A percentile compares a stretch with the other conserved stretches of the same genome.
Evolutionary conservation across 1,140 invertebrate genomes (phyloP).

Genomic region (Drosophila bocki): DNA sequence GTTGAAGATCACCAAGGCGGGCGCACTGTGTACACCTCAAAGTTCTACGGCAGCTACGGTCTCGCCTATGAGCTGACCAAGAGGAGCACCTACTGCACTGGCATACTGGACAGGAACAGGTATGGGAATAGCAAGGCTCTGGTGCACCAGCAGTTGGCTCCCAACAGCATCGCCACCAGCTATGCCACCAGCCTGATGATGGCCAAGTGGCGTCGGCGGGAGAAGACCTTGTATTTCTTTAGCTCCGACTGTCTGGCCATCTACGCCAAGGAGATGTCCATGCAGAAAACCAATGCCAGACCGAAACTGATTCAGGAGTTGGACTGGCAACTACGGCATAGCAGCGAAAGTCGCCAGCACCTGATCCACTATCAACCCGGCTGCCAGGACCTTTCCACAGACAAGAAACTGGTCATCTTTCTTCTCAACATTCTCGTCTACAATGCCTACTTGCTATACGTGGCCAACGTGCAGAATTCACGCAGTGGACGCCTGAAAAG

Average conservation of each 20-base stretch:
- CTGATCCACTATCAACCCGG: constrained; percentile 51
- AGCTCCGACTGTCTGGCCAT: constrained; percentile 74
- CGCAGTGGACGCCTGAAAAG: constrained; percentile 34
- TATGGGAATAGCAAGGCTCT: constrained; percentile 71
- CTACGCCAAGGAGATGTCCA: constrained; percentile 69
- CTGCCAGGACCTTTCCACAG: constrained; percentile 41
- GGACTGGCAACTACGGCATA: constrained; percentile 53
- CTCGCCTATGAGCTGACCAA: constrained; percentile 60
- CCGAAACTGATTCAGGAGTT: constrained; percentile 71
- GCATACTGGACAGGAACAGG: constrained; percentile 65
- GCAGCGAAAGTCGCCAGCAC: constrained; percentile 37
- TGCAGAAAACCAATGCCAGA: constrained; percentile 65
- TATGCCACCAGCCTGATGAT: constrained; percentile 69
- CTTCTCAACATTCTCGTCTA: constrained; percentile 61
- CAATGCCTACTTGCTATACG: constrained; percentile 63
- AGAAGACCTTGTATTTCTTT: constrained; percentile 69
- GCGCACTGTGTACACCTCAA: constrained; percentile 64
- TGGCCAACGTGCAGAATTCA: constrained; percentile 21
- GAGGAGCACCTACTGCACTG: constrained; percentile 63
- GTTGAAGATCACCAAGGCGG: constrained; percentile 47
- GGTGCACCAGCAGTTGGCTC: constrained; percentile 53
- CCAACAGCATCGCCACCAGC: constrained; percentile 57
- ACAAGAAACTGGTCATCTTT: constrained; percentile 58
- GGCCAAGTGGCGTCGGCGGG: constrained; percentile 67
- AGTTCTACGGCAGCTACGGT: constrained; percentile 74